phyloP scores from a whole-genome alignment of 2,888 invertebrate genomes.

The Epinotia ramella region DNA sequence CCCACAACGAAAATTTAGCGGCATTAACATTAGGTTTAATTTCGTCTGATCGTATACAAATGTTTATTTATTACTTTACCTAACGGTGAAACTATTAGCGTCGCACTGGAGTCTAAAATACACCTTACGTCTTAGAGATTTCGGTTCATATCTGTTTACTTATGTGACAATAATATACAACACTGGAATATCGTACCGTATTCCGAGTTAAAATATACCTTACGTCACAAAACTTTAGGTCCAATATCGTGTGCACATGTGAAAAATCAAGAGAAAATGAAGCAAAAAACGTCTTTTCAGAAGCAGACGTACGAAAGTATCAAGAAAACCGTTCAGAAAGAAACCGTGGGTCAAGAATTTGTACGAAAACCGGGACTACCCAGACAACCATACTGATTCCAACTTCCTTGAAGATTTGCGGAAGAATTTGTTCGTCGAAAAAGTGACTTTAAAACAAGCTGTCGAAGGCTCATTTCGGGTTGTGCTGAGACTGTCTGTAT shows the following conservation, averaged over 20 bases:
- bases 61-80: neutral
- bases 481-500: slow-evolving; percentile 92
- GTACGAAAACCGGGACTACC: slow-evolving; percentile 93
- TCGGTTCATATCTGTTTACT: neutral
- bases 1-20: no score
- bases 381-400: slow-evolving; percentile 96
- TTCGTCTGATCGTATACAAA: no score
- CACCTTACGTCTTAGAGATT: neutral
- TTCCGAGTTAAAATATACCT: neutral
- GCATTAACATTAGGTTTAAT: no score
- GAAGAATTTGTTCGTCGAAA: slow-evolving; percentile 92
- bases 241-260: neutral
- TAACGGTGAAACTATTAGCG: neutral
- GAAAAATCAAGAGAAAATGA: slow-evolving; percentile 46
- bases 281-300: slow-evolving; percentile 65
- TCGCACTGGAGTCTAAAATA: neutral
- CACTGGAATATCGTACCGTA: neutral
- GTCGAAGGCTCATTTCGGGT: slow-evolving; percentile 91
- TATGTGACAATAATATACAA: neutral
- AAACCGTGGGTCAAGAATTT: slow-evolving; percentile 94
- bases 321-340: slow-evolving; percentile 60
- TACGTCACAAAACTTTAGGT: neutral
- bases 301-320: slow-evolving; percentile 66
- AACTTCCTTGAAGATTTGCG: slow-evolving; percentile 93
- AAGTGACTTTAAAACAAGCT: slow-evolving; percentile 89